Conservation (phyloP, 2,797 vertebrate genomes). For the Xenops minutus region DNA sequence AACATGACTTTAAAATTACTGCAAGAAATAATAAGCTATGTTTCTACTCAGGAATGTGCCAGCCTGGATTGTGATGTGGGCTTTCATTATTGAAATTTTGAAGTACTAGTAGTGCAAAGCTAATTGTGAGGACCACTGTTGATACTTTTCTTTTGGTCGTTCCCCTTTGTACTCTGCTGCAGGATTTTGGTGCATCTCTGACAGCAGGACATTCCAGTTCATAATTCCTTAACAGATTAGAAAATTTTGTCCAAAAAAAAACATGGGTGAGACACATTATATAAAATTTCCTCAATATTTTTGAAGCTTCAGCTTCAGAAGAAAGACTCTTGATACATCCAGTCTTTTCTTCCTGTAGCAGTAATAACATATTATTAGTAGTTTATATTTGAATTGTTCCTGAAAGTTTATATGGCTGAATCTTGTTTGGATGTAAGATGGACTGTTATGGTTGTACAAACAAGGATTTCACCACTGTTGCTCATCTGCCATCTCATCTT, state of each 20-base stretch:
- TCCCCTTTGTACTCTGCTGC: neutral
- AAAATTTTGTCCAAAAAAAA: neutral
- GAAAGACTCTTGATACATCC: neutral
- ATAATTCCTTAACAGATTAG: neutral
- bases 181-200: neutral
- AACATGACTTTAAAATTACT: neutral
- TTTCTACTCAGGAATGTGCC: neutral
- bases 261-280: neutral
- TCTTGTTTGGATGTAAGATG: neutral
- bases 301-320: neutral
- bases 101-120: neutral
- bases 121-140: neutral
- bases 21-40: neutral
- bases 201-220: neutral
- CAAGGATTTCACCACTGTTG: neutral
- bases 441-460: neutral
- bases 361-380: neutral
- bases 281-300: neutral
- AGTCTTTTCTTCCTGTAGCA: neutral
- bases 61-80: neutral
- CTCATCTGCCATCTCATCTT: neutral
- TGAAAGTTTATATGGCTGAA: neutral
- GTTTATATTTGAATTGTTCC: neutral
- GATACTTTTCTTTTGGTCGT: neutral
- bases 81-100: neutral